Base-by-base conservation (phyloP, 2,113 vertebrate species). In the Hippocampus abdominalis region DNA sequence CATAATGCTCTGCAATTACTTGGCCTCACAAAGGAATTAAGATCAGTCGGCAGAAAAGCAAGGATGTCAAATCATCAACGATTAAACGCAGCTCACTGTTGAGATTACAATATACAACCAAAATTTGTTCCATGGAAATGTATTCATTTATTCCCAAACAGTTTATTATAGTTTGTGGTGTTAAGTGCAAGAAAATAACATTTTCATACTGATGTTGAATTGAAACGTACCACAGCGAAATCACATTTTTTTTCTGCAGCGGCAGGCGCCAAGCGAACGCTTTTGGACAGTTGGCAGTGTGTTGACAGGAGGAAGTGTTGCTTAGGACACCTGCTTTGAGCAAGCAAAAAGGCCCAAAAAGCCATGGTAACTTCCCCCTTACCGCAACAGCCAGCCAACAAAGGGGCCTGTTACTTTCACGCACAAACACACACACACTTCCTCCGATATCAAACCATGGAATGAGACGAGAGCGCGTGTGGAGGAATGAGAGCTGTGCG, bases 241-340 rank as follows among this genome's bases (percentile, higher is more conserved):
- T 23, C 16, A 12, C 5, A 5, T 1, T 12, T 27, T 1, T 12
- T 27, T 15, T 29, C 6, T 32, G 20, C 21, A n/a, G 49, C 8
- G n/a, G 49, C 8, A n/a, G 8, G 49, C 49, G 9, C 20, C 2
- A 53, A 39, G 18, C 15, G 21, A 54, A 72, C 23, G 36, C 12
- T 44, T 69, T 60, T 29, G 49, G 77, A 40, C 87, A 72, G 80
- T 87, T 85, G 68, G 76, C 64, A 40, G 78, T 56, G 68, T 76
- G 81, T 84, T 75, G 82, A 81, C 81, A 86, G 81, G 85, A 84
- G 87, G 90, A 90, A 91, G 87, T 87, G 84, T 80, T 77, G 76
- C 81, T 82, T 82, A 70, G 84, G 86, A 87, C 90, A 90, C 86
- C 90, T 90, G 88, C 79, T 84, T 91, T 89, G 79, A 86, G 88